Evolutionary conservation across 2,113 vertebrate genomes (phyloP).

Genomic region (Tonatia bakeri): DNA sequence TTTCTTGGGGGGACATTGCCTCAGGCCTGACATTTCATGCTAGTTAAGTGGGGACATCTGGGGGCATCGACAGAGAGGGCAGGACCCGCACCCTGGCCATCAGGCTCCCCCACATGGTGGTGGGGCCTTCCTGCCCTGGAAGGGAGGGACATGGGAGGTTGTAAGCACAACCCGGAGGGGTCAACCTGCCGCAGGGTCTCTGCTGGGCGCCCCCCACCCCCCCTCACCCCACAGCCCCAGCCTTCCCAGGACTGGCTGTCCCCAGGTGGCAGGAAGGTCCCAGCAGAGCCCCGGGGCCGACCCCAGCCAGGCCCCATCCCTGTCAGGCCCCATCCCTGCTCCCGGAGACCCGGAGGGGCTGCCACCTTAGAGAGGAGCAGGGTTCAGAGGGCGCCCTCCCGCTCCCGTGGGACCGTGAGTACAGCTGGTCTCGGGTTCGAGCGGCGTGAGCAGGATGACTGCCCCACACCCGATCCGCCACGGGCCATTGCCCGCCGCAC

Average conservation of each 20-base stretch:
- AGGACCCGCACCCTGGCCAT: not conserved
- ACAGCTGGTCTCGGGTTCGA: not conserved
- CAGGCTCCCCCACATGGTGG: rapidly evolving
- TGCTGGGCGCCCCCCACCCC: not conserved
- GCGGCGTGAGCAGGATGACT: rapidly evolving
- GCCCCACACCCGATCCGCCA: not conserved
- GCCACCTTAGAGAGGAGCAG: not conserved
- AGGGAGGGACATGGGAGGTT: not conserved
- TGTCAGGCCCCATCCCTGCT: no score
- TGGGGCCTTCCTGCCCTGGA: not conserved
- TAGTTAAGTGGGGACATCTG: not conserved
- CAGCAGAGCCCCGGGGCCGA: not conserved
- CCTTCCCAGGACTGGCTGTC: no score
- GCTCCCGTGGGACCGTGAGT: no score
- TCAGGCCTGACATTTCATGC: not conserved
- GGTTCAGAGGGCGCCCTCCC: not conserved
- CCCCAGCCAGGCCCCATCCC: no score
- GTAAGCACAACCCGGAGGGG: not conserved
- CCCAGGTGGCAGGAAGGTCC: not conserved
- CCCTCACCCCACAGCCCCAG: not conserved
- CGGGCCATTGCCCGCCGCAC: not conserved
- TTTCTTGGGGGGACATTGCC: not conserved
- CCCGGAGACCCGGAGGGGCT: not conserved
- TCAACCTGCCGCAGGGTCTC: not conserved
- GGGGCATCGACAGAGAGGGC: not conserved